These are phyloP conservation scores for Ptilodon capucinus DNA, from an alignment of 2,888 invertebrate genomes.

Conservation along the genomic window DNA sequence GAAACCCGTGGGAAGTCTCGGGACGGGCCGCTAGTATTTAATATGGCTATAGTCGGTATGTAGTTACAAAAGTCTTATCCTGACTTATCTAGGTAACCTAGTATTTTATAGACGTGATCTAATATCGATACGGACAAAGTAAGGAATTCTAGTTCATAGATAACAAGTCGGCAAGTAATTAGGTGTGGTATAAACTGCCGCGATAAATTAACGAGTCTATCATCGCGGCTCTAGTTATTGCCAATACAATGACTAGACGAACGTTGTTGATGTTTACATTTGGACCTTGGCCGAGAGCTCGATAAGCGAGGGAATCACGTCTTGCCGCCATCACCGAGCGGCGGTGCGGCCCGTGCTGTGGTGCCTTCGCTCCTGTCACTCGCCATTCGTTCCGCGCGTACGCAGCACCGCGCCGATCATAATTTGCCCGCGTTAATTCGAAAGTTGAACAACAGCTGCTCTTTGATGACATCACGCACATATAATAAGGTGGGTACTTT, in stretches of 20 bases:
- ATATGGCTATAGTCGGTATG: too few species aligned
- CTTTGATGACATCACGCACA: constrained; percentile 18
- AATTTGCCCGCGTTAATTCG: not conserved
- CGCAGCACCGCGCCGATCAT: constrained; percentile 10
- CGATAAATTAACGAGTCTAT: too few species aligned
- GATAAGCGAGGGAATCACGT: constrained; percentile 52
- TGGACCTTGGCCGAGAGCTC: constrained; percentile 63
- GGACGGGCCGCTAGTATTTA: too few species aligned
- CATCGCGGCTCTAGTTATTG: constrained; percentile 10
- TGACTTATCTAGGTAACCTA: not conserved
- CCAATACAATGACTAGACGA: constrained; percentile 21
- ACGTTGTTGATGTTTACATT: constrained; percentile 36
- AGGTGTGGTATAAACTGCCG: too few species aligned
- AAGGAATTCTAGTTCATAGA: not conserved
- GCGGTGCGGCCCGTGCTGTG: constrained; percentile 29
- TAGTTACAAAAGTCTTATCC: too few species aligned
- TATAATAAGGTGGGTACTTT: constrained; percentile 24
- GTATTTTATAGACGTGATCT: not conserved
- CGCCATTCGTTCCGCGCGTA: constrained; percentile 22
- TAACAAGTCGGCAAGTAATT: not conserved
- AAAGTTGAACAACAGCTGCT: constrained; percentile 12
- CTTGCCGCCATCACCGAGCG: constrained; percentile 22
- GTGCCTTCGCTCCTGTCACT: constrained; percentile 23
- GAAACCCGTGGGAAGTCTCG: too few species aligned
- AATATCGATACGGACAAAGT: not conserved